These are phyloP conservation scores for Turnix velox DNA, from an alignment of 2,113 vertebrate genomes.

Conservation along the genomic window DNA sequence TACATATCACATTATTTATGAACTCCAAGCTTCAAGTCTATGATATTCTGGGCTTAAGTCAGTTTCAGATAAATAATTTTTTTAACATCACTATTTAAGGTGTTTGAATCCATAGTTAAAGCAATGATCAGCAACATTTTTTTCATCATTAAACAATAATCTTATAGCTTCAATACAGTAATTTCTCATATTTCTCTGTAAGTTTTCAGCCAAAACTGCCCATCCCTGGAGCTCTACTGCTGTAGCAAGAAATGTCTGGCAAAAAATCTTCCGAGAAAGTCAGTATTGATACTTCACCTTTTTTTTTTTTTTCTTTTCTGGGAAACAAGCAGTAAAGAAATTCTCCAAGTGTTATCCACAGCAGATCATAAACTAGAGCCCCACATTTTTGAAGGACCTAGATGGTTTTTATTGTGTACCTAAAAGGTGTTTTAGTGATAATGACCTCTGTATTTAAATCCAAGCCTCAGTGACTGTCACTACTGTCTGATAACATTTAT, in stretches of 20 bases:
- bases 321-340: background rate
- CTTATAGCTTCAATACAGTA: background rate
- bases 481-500: background rate
- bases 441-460: background rate
- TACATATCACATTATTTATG: background rate
- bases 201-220: background rate
- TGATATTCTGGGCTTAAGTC: background rate
- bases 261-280: background rate
- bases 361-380: background rate
- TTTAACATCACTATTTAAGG: background rate
- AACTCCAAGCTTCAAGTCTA: background rate
- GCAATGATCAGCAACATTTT: background rate
- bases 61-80: background rate
- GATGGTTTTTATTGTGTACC: background rate
- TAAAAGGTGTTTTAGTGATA: background rate
- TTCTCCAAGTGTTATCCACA: background rate
- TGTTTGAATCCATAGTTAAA: background rate
- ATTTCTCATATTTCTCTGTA: background rate
- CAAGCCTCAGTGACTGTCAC: background rate
- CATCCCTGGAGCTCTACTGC: background rate
- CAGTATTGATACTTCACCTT: background rate
- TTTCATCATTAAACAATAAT: background rate
- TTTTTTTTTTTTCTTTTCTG: background rate
- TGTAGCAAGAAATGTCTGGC: background rate
- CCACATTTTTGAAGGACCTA: background rate